phyloP scores from a whole-genome alignment of 1,140 invertebrate genomes.

The Megalopta genalis region DNA sequence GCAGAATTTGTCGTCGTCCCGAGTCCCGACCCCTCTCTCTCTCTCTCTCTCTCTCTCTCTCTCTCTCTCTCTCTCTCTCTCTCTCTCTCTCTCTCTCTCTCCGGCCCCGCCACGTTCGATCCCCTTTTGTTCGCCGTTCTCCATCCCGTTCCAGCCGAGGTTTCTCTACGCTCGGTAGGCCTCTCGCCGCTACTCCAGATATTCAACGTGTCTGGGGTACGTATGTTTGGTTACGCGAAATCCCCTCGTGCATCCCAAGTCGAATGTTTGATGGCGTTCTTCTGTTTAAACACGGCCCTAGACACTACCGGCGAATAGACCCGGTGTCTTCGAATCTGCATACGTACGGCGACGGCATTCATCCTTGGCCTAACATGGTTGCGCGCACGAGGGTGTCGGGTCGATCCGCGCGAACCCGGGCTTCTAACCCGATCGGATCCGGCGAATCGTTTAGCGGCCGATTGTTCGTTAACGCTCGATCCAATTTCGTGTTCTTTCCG shows the following conservation, averaged over 20 bases:
- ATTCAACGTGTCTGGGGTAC: conserved; percentile 56
- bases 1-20: conserved; percentile 64
- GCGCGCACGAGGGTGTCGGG: background rate
- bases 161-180: conserved; percentile 1
- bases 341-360: conserved; percentile 41
- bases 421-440: conserved; percentile 3
- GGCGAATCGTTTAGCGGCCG: background rate
- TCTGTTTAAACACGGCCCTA: conserved; percentile 62
- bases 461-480: background rate
- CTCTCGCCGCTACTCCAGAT: conserved; percentile 22
- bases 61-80: background rate
- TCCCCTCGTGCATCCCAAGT: conserved; percentile 64
- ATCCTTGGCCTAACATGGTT: background rate
- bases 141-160: conserved; percentile 16
- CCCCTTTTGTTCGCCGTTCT: conserved; percentile 6
- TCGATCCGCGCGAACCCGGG: background rate
- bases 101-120: background rate
- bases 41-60: background rate
- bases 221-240: conserved; percentile 68
- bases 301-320: conserved; percentile 46
- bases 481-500: no score
- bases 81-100: background rate
- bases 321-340: conserved; percentile 52
- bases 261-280: conserved; percentile 66
- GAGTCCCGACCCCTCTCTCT: background rate